A percentile compares a stretch with the other conserved stretches of the same genome.
Conservation (phyloP, 2,113 vertebrate species). For the Haemorhous mexicanus region DNA sequence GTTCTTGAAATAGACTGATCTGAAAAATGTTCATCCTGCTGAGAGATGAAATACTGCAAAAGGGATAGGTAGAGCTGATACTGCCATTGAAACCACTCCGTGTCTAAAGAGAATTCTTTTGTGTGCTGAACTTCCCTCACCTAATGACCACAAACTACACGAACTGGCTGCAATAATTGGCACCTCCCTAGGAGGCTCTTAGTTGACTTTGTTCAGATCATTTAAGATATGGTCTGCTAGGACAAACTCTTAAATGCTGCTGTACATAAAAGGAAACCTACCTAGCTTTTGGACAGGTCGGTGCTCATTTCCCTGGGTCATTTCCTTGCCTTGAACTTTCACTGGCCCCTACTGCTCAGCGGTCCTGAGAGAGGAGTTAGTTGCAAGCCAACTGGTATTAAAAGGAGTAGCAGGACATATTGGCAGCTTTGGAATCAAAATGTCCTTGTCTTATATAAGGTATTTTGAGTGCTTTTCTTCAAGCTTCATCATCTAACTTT, state of each 20-base stretch:
- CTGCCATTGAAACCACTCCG: not conserved
- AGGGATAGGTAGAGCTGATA: not conserved
- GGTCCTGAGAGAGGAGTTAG: not conserved
- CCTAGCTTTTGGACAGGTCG: not conserved
- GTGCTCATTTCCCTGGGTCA: not conserved
- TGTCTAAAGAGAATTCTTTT: not conserved
- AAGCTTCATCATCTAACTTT: not conserved
- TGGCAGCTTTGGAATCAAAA: not conserved
- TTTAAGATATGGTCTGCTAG: not conserved
- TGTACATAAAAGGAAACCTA: not conserved
- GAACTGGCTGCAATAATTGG: not conserved
- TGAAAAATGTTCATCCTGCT: not conserved
- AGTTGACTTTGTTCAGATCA: not conserved
- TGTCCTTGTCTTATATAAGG: not conserved
- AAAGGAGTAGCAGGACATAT: not conserved
- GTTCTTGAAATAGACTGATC: not conserved
- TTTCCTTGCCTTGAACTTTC: not conserved
- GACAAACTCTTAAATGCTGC: not conserved
- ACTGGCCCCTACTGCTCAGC: not conserved
- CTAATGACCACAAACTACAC: not conserved
- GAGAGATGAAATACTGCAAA: not conserved
- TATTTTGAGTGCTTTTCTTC: not conserved
- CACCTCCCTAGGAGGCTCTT: not conserved
- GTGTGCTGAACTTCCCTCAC: not conserved
- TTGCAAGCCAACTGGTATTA: not conserved